Conservation (phyloP, 2,797 vertebrate genomes). For the Delichon dasypus region DNA sequence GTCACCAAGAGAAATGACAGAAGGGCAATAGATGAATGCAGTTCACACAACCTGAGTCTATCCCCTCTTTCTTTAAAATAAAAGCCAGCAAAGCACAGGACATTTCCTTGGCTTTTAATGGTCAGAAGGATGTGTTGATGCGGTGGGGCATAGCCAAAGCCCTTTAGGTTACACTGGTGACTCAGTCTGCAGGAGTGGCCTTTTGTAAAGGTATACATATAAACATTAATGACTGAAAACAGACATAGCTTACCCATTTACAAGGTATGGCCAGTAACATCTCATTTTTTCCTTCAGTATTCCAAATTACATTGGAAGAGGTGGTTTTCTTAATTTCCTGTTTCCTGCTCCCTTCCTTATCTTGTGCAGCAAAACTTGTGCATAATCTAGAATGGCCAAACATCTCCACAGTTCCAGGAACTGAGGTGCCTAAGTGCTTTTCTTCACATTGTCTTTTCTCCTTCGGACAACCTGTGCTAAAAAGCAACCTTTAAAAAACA, state of each 20-base stretch:
- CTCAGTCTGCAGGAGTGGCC: not conserved
- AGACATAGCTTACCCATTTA: not conserved
- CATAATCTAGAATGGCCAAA: not conserved
- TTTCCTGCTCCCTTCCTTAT: not conserved
- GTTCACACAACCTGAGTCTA: not conserved
- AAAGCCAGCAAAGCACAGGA: not conserved
- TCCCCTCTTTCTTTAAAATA: not conserved
- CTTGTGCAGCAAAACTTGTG: not conserved
- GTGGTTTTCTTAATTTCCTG: not conserved
- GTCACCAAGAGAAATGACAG: not conserved
- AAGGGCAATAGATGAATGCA: not conserved
- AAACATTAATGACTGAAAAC: not conserved
- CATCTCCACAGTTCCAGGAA: not conserved
- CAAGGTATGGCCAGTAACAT: not conserved
- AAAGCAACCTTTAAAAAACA: conserved; percentile 27
- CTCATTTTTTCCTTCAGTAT: not conserved
- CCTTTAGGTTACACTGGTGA: not conserved
- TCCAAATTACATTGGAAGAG: not conserved
- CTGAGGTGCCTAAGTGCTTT: not conserved
- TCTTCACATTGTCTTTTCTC: not conserved
- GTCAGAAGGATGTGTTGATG: not conserved
- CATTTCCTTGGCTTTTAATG: not conserved
- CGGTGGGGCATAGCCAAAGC: not conserved
- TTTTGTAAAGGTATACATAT: not conserved
- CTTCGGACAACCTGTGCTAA: not conserved